These are phyloP conservation scores for Antedon bifida DNA, from an alignment of 35 echinoderm and acorn worm species.

Conservation along the genomic window DNA sequence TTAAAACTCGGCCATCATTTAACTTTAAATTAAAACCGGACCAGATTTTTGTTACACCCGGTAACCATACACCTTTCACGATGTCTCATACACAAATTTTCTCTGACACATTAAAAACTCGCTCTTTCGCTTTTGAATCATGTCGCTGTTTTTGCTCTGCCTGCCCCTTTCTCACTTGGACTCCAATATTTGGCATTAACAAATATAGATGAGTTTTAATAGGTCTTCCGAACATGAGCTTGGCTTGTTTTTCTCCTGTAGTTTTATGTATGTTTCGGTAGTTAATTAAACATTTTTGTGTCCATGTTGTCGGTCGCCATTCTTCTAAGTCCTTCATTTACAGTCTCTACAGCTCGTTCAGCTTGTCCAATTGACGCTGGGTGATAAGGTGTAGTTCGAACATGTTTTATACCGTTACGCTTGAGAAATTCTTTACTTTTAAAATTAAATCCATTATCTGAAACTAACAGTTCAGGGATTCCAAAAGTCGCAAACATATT, in stretches of 20 bases:
- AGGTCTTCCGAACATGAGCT: conserved; percentile 5
- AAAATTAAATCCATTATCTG: background rate
- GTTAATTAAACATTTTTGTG: conserved; percentile 12
- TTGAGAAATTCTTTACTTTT: background rate
- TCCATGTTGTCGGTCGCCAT: conserved; percentile 11
- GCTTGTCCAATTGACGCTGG: conserved; percentile 13
- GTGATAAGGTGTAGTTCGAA: conserved; percentile 12
- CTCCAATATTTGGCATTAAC: background rate
- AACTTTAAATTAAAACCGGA: background rate
- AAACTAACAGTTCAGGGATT: background rate
- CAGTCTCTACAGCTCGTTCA: background rate
- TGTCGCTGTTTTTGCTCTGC: conserved; percentile 5
- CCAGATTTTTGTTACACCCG: background rate
- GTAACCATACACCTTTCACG: background rate
- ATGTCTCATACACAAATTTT: background rate
- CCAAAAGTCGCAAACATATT: background rate
- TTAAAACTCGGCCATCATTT: background rate
- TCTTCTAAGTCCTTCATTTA: conserved; percentile 2
- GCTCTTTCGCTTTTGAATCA: background rate
- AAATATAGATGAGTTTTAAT: background rate
- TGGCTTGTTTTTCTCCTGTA: background rate
- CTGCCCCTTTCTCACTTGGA: background rate
- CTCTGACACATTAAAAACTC: background rate
- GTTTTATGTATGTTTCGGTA: conserved; percentile 22
- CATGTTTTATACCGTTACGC: conserved; percentile 16